phyloP scores from a whole-genome alignment of 35 echinoderm and acorn worm species.

The Patiria miniata region DNA sequence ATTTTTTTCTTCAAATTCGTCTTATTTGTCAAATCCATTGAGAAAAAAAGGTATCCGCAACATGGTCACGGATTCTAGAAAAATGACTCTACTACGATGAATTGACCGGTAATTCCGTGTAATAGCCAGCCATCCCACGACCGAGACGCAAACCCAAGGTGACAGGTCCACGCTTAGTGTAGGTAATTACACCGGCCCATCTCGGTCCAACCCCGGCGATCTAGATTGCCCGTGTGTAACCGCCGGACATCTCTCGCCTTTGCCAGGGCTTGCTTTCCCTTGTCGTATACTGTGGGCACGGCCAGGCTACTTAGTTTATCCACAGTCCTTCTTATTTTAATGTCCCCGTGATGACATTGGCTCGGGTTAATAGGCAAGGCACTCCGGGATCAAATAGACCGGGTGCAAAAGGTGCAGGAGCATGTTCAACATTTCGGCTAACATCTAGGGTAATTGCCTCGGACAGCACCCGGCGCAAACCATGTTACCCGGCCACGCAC shows the following conservation, averaged over 20 bases:
- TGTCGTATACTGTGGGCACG: background rate
- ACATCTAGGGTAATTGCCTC: conserved; percentile 10
- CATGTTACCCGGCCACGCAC: too few relatives aligned
- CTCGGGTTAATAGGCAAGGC: conserved; percentile 16
- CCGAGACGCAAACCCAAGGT: background rate
- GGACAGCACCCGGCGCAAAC: background rate
- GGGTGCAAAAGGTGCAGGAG: conserved; percentile 6
- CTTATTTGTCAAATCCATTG: too few relatives aligned
- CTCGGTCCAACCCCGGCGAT: background rate
- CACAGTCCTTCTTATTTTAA: too few relatives aligned
- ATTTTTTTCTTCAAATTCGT: too few relatives aligned
- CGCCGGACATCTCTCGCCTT: background rate
- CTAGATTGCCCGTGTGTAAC: background rate
- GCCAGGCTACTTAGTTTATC: too few relatives aligned
- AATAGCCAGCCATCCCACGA: conserved; percentile 1
- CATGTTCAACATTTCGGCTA: conserved; percentile 22
- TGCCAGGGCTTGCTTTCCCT: background rate
- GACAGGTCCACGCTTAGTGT: conserved; percentile 9
- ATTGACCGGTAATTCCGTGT: background rate
- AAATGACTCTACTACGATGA: too few relatives aligned
- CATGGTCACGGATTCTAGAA: too few relatives aligned
- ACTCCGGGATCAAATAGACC: conserved; percentile 21
- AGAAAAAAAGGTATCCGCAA: too few relatives aligned
- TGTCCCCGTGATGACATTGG: conserved; percentile 7
- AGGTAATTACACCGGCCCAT: background rate